Percentiles rank a stretch among this genome's conserved stretches.
Evolutionary conservation across 2,113 vertebrate genomes (phyloP).

Genomic region (Grantiella picta): DNA sequence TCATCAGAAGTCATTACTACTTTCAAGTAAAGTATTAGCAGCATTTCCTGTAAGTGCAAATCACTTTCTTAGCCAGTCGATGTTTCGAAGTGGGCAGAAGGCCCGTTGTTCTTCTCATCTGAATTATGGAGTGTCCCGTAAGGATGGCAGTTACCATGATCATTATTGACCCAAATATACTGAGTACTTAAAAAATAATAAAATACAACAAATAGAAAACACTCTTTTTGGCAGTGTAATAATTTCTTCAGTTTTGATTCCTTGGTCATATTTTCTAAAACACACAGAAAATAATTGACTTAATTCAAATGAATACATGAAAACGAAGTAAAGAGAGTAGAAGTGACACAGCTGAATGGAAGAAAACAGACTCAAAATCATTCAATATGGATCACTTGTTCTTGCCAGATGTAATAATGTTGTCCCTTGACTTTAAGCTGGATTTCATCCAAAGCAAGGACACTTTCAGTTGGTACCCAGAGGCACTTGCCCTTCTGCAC

Average conservation of each 20-base stretch:
- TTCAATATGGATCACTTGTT: not conserved
- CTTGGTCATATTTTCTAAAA: not conserved
- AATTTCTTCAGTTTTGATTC: not conserved
- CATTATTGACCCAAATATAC: not conserved
- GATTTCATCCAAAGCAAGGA: not conserved
- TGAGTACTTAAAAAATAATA: not conserved
- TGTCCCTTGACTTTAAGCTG: not conserved
- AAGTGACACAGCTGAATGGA: not conserved
- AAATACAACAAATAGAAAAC: not conserved
- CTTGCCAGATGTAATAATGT: not conserved
- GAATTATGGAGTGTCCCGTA: not conserved
- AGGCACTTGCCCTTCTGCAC: not conserved
- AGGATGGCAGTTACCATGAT: not conserved
- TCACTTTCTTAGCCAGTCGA: not conserved
- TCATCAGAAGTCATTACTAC: not conserved
- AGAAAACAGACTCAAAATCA: not conserved
- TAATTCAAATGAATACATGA: not conserved
- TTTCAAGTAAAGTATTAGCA: slow-evolving; percentile 4
- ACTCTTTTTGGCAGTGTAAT: not conserved
- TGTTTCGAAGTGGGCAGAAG: not conserved
- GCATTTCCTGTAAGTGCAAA: slow-evolving; percentile 10
- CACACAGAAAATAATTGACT: not conserved
- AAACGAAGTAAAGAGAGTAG: not conserved
- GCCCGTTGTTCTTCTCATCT: not conserved
- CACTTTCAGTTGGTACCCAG: not conserved